Percentiles rank a stretch among this genome's conserved stretches.
These are phyloP conservation scores for Oligia latruncula DNA, from an alignment of 2,888 invertebrate species.

Conservation along the genomic window DNA sequence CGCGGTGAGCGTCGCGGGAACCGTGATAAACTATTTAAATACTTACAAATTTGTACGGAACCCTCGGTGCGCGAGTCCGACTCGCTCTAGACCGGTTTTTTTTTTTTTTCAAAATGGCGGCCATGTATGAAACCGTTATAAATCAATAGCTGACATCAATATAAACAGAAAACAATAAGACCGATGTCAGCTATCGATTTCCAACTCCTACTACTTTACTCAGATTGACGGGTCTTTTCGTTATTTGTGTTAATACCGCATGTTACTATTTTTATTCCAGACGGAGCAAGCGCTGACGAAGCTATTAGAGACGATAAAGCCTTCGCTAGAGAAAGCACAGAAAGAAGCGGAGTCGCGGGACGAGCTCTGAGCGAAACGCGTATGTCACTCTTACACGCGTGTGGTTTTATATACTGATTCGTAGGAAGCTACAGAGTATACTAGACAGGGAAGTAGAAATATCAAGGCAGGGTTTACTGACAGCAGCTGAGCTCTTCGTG, in stretches of 20 bases:
- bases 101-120: no score
- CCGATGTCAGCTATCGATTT: not conserved
- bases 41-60: no score
- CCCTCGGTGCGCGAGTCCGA: no score
- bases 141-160: no score
- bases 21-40: no score
- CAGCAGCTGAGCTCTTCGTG: not conserved
- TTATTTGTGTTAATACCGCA: no score
- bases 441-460: not conserved
- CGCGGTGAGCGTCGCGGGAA: no score
- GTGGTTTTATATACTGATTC: constrained; percentile 38
- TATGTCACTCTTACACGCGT: constrained; percentile 7
- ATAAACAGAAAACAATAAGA: no score
- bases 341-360: constrained; percentile 67
- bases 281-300: constrained; percentile 94
- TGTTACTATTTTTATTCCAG: constrained; percentile 79
- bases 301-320: constrained; percentile 91
- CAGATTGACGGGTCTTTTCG: not conserved
- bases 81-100: no score
- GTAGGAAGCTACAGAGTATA: not conserved
- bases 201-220: not conserved
- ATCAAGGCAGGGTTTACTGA: not conserved
- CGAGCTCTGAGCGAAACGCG: constrained; percentile 77
- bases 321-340: constrained; percentile 81
- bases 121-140: no score